Percentiles rank a stretch among this genome's conserved stretches.
These are phyloP conservation scores for Pocillopora meandrina DNA, from an alignment of 92 coral and sea anemone genomes.

Conservation along the genomic window DNA sequence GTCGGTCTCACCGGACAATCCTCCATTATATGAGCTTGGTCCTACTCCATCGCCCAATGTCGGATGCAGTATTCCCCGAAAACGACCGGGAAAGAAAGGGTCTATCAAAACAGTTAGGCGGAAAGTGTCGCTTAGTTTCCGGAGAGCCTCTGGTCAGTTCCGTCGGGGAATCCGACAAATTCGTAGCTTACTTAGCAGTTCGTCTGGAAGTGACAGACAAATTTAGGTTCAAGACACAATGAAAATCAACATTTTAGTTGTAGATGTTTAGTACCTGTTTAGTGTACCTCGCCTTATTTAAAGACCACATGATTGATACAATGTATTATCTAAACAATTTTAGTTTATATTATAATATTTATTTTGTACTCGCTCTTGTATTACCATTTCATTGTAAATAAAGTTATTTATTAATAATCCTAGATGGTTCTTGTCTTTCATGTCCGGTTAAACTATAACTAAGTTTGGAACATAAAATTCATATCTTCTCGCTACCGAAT, in stretches of 20 bases:
- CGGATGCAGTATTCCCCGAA: constrained; percentile 53
- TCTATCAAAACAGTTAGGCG: constrained; percentile 41
- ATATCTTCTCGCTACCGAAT: too few species aligned
- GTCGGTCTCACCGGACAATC: constrained; percentile 39
- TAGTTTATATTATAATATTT: too few species aligned
- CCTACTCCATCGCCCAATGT: not conserved
- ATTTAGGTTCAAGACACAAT: not conserved
- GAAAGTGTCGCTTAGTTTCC: constrained; percentile 56
- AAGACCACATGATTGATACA: not conserved
- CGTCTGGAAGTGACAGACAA: not conserved
- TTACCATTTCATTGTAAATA: too few species aligned
- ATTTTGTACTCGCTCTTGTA: too few species aligned
- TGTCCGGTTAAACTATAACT: too few species aligned
- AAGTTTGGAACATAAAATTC: too few species aligned
- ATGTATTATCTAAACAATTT: too few species aligned
- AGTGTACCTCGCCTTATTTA: not conserved
- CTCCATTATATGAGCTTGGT: constrained; percentile 26
- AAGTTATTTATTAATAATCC: too few species aligned
- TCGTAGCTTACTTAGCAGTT: constrained; percentile 16
- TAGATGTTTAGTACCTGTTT: not conserved
- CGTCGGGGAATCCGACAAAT: constrained; percentile 64
- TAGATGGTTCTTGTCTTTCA: too few species aligned
- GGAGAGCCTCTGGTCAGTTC: constrained; percentile 71
- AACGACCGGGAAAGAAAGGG: constrained; percentile 33
- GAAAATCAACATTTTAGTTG: not conserved